phyloP scores from a whole-genome alignment of 1,140 invertebrate species.

The Arctopsyche grandis region DNA sequence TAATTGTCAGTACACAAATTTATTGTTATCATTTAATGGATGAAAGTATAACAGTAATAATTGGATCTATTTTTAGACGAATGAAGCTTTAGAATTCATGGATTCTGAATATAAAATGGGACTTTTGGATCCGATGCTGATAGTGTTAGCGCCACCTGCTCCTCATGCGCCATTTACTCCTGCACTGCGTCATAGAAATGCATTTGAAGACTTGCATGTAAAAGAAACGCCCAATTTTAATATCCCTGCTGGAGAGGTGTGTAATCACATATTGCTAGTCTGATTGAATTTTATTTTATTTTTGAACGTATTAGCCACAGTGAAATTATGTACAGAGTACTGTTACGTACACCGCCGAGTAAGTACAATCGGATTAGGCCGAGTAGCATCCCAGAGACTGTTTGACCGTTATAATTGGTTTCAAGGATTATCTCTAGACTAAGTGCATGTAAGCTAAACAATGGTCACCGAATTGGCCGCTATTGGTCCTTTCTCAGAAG shows the following conservation, averaged over 20 bases:
- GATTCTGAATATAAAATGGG: slow-evolving; percentile 33
- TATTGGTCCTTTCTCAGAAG: too few relatives aligned
- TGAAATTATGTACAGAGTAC: neutral
- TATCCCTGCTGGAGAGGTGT: slow-evolving; percentile 62
- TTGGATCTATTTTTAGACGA: slow-evolving; percentile 63
- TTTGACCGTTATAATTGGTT: too few relatives aligned
- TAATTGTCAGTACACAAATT: slow-evolving; percentile 73
- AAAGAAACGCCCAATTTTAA: slow-evolving; percentile 82
- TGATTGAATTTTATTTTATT: neutral
- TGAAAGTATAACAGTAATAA: neutral
- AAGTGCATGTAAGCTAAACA: too few relatives aligned
- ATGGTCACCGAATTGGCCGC: too few relatives aligned
- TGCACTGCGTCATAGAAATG: slow-evolving; percentile 74
- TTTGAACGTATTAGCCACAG: neutral
- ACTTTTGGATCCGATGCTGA: slow-evolving; percentile 75
- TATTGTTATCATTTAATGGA: slow-evolving; percentile 6
- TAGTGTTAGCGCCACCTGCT: slow-evolving; percentile 85
- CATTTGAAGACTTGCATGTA: slow-evolving; percentile 70
- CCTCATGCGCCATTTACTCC: slow-evolving; percentile 87
- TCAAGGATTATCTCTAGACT: too few relatives aligned
- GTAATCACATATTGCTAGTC: neutral
- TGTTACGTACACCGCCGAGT: too few relatives aligned
- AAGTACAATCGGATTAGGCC: too few relatives aligned
- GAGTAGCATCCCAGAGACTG: too few relatives aligned
- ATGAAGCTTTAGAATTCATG: slow-evolving; percentile 71